A percentile compares a stretch with the other conserved stretches of the same genome.
Conservation (phyloP, 2,113 vertebrate genomes). For the Zosterops japonicus region DNA sequence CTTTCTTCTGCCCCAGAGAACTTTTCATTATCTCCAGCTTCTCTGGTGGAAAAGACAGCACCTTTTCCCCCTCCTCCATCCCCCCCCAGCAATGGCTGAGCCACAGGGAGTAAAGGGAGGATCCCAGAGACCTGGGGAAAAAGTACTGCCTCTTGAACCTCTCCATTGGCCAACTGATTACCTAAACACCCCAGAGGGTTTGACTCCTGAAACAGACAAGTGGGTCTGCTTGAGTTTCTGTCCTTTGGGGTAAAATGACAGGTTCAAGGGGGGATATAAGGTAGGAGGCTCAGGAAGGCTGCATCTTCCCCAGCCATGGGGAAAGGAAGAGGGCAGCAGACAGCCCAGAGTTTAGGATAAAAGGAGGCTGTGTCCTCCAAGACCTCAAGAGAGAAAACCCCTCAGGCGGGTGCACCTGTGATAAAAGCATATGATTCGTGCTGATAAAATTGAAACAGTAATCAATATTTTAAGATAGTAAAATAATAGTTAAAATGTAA, state of each 20-base stretch:
- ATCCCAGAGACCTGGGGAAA: neutral
- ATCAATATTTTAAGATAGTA: too few species aligned
- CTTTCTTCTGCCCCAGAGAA: neutral
- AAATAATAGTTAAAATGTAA: too few species aligned
- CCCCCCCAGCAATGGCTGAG: too few species aligned
- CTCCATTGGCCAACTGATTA: neutral
- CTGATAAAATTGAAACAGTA: too few species aligned
- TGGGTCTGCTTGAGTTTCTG: too few species aligned
- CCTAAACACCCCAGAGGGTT: neutral
- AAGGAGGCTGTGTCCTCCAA: neutral
- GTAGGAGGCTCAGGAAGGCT: neutral
- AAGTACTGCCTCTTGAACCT: neutral
- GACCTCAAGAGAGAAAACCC: neutral
- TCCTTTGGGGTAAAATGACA: too few species aligned
- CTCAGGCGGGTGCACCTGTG: fast-evolving
- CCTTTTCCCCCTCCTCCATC: too few species aligned
- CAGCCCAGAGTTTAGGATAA: neutral
- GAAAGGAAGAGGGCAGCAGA: neutral
- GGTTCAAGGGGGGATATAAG: neutral
- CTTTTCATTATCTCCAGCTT: neutral
- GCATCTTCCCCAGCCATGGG: neutral
- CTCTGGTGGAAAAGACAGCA: too few species aligned
- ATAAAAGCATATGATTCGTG: too few species aligned
- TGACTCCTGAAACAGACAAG: neutral
- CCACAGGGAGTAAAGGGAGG: neutral